Conservation (phyloP, 2,888 invertebrate genomes). For the Cryptus armator region DNA sequence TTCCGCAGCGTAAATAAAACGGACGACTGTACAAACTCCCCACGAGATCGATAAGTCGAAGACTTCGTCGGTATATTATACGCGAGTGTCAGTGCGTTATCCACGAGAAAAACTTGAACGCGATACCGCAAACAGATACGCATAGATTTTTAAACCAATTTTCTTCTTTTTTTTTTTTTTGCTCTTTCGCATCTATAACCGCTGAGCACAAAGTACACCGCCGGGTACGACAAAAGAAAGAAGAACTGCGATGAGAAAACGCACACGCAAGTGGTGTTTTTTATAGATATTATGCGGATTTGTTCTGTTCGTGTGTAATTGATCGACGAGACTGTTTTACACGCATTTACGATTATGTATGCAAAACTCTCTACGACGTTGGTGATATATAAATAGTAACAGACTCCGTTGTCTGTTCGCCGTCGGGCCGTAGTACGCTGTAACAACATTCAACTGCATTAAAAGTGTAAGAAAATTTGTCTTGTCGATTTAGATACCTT, state of each 20-base stretch:
- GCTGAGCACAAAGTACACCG: constrained; percentile 20
- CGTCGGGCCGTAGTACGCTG: no score
- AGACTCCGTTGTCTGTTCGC: no score
- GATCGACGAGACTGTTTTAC: neutral
- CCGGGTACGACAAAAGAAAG: neutral
- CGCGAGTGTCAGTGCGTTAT: neutral
- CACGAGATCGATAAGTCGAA: constrained; percentile 47
- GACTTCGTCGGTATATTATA: constrained; percentile 19
- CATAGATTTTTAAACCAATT: constrained; percentile 20
- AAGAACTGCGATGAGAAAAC: neutral
- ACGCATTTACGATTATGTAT: neutral
- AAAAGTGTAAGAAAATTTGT: no score
- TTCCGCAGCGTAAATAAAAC: neutral
- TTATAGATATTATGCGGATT: neutral
- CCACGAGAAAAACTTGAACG: constrained; percentile 7
- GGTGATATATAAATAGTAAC: no score
- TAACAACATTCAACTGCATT: no score
- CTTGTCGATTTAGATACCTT: no score
- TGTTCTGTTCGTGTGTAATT: neutral
- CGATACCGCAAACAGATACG: constrained; percentile 47
- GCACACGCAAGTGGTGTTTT: neutral
- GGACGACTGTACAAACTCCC: neutral
- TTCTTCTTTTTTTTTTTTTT: constrained; percentile 18
- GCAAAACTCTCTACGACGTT: no score
- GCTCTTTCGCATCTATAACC: constrained; percentile 19